Evolutionary conservation across 2,888 invertebrate genomes (phyloP), one percentile per base, ranked within the genome.

Genomic region (Polyommatus icarus): DNA sequence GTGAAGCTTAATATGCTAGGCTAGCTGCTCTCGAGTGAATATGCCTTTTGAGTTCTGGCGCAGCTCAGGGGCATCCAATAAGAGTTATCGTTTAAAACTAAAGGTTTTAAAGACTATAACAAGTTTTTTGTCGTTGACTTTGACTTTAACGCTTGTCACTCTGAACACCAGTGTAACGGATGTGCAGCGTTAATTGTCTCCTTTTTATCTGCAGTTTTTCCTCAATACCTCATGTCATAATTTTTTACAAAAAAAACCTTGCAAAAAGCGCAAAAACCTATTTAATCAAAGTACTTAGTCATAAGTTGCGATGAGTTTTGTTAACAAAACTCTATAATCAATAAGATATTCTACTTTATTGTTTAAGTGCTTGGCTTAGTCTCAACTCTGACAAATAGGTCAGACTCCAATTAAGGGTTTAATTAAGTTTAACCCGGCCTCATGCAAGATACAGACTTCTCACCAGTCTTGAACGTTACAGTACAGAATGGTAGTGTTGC

Each of bases 391-490:
- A 18, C 7, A 67, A 67, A 29, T 29, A 29, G 67, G 67, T 67
- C 67, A 32, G 32, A 67, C 67, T 29, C 67, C 67, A 67, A 67
- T 67, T 67, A 67, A 67, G 32, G 61, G 61, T 15, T 67, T 67
- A 29, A 67, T 67, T 67, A 67, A 32, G 29, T 67, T 32, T 18
- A 67, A 67, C 29, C 67, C 29, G 67, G 67, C 29, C 67, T 15
- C 67, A 67, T 67, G 29, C 29, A 18, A 67, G 67, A 32, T 32
- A 29, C 67, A 67, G 67, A 5, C 67, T 67, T 67, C 18, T 18
- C 54, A 54, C 54, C 18, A 54, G 18, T 54, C 54, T 54, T 54
- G 54, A 18, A 54, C 54, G 12, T 54, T 10, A 46, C 46, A 54
- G 54, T 54, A 54, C 54, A 54, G 18, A 54, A 18, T 54, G 1